phyloP scores from a whole-genome alignment of 2,888 invertebrate genomes.

The Eristalis tenax region DNA sequence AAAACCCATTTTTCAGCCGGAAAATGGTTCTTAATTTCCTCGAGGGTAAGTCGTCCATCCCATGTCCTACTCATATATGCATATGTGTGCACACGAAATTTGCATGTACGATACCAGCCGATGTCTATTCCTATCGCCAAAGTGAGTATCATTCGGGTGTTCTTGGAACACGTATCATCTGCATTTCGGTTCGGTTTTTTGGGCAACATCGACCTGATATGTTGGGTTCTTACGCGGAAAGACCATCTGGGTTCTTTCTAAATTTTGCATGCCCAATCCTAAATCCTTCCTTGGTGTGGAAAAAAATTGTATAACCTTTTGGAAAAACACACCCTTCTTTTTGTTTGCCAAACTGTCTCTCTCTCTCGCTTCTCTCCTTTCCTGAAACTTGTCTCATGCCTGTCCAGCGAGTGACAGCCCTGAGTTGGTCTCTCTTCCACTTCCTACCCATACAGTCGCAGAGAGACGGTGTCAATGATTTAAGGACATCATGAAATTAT shows the following conservation, averaged over 20 bases:
- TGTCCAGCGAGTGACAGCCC: not conserved
- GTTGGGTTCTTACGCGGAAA: conserved; percentile 13
- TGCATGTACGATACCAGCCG: not conserved
- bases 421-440: conserved; percentile 20
- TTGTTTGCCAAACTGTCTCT: conserved; percentile 59
- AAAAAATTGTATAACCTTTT: conserved; percentile 52
- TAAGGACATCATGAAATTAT: conserved; percentile 47
- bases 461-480: conserved; percentile 40
- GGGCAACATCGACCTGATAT: not conserved
- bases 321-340: conserved; percentile 72
- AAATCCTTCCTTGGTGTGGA: conserved; percentile 11
- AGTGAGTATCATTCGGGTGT: not conserved
- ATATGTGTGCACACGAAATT: conserved; percentile 9
- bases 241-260: conserved; percentile 48
- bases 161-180: conserved; percentile 28
- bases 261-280: conserved; percentile 27
- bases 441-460: conserved; percentile 35
- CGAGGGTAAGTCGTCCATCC: conserved; percentile 56
- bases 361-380: conserved; percentile 10
- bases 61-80: not conserved
- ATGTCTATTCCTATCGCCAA: conserved; percentile 37
- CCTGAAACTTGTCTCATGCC: not conserved
- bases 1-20: conserved; percentile 53
- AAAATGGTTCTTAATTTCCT: conserved; percentile 69
- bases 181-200: not conserved